A percentile compares a stretch with the other conserved stretches of the same genome.
Evolutionary conservation across 2,797 vertebrate species (phyloP).

Genomic region (Lophotriccus pileatus): DNA sequence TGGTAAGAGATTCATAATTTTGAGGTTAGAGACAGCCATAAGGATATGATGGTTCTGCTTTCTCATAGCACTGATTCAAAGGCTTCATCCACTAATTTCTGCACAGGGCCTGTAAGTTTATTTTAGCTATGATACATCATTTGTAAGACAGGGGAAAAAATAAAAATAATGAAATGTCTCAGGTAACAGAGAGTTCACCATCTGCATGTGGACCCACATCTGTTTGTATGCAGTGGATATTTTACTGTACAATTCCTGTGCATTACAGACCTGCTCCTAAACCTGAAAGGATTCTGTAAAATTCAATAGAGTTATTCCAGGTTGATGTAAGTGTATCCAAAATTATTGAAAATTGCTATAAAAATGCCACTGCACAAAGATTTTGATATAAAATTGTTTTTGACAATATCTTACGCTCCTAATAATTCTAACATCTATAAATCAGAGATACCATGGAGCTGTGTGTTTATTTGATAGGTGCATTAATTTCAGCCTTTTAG

Average conservation of each 20-base stretch:
- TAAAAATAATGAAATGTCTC: neutral
- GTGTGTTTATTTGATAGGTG: slow-evolving; percentile 24
- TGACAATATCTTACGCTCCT: neutral
- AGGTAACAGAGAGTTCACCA: slow-evolving; percentile 28
- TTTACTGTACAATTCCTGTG: neutral
- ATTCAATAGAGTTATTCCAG: neutral
- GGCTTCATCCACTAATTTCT: neutral
- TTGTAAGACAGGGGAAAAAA: neutral
- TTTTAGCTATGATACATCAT: neutral
- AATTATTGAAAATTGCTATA: slow-evolving; percentile 3
- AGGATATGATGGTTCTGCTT: neutral
- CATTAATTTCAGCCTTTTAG: slow-evolving; percentile 51
- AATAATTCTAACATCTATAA: neutral
- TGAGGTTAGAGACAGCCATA: neutral
- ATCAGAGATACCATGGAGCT: neutral
- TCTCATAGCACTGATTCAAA: neutral
- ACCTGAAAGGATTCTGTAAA: neutral
- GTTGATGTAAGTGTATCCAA: neutral
- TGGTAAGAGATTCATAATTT: neutral
- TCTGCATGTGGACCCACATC: neutral
- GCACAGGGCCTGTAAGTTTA: neutral
- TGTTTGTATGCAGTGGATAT: neutral
- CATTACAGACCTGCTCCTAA: neutral
- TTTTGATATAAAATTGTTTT: slow-evolving; percentile 16
- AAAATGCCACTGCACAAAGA: neutral